Percentiles rank a stretch among this genome's conserved stretches.
Evolutionary conservation across 2,113 vertebrate genomes (phyloP).

Genomic region (Solenodon paradoxus): DNA sequence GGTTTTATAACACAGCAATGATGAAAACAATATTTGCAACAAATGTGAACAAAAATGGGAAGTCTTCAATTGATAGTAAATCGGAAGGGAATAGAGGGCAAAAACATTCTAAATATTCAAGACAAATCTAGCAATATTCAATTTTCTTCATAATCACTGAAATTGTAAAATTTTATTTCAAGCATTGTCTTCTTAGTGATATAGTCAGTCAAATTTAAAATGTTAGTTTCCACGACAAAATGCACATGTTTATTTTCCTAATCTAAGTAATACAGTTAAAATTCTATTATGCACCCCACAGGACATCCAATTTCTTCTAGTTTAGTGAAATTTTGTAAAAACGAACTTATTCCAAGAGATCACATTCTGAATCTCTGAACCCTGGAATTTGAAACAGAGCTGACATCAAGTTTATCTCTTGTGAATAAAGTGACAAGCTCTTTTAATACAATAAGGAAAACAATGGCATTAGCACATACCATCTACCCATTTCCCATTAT

Average conservation of each 20-base stretch:
- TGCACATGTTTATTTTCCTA: constrained; percentile 51
- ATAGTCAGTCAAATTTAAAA: constrained; percentile 31
- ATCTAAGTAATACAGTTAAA: constrained; percentile 52
- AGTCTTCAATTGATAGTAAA: not conserved
- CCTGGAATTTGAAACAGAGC: not conserved
- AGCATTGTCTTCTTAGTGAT: not conserved
- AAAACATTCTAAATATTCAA: not conserved
- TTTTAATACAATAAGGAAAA: constrained; percentile 28
- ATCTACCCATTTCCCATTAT: no score
- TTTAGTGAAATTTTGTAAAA: constrained; percentile 51
- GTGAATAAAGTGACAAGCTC: not conserved
- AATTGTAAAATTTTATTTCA: constrained; percentile 29
- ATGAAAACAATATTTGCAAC: not conserved
- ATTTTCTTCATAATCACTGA: not conserved
- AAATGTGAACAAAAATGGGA: constrained; percentile 8
- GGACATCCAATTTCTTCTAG: constrained; percentile 7
- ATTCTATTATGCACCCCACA: constrained; percentile 13
- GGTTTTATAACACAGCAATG: not conserved
- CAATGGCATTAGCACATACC: not conserved
- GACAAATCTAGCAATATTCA: not conserved
- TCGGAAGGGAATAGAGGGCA: not conserved
- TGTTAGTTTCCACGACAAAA: constrained; percentile 45
- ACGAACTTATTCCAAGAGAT: constrained; percentile 51
- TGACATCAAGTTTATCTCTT: constrained; percentile 2
- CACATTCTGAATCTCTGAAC: constrained; percentile 26